These are phyloP conservation scores for Eleginops maclovinus DNA, from an alignment of 2,113 vertebrate genomes.

Conservation along the genomic window DNA sequence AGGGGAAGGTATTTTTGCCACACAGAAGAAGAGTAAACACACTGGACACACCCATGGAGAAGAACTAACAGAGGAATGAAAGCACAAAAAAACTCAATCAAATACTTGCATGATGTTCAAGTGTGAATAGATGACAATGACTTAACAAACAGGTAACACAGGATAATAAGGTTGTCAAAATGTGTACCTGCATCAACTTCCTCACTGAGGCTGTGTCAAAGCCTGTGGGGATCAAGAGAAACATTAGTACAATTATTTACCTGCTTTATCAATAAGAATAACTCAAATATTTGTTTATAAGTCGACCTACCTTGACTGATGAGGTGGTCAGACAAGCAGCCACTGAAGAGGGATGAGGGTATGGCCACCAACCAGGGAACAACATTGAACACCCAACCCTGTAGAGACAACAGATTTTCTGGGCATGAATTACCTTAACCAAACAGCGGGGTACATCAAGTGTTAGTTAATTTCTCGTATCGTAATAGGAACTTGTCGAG, in stretches of 20 bases:
- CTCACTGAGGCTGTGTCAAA: constrained; percentile 91
- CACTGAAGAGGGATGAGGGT: constrained; percentile 90
- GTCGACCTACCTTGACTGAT: constrained; percentile 88
- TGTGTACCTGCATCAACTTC: constrained; percentile 95
- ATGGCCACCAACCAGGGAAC: constrained; percentile 96
- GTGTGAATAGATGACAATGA: not conserved
- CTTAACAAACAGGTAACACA: not conserved
- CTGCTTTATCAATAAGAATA: not conserved
- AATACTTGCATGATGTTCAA: not conserved
- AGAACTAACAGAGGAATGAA: constrained; percentile 82
- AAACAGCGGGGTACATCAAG: not conserved
- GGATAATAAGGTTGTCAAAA: not conserved
- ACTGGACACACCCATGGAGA: constrained; percentile 93
- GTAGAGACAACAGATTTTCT: constrained; percentile 29
- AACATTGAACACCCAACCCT: constrained; percentile 98
- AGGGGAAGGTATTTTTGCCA: constrained; percentile 88
- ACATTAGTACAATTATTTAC: constrained; percentile 4
- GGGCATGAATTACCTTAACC: not conserved
- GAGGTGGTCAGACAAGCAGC: constrained; percentile 93
- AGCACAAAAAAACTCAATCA: constrained; percentile 20
- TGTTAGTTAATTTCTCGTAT: not conserved
- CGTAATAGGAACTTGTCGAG: not conserved
- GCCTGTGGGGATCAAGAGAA: constrained; percentile 78
- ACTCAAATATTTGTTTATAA: not conserved
- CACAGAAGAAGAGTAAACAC: constrained; percentile 91